Evolutionary conservation across 2,888 invertebrate genomes (phyloP).

Genomic region (Stratiomys singularior): DNA sequence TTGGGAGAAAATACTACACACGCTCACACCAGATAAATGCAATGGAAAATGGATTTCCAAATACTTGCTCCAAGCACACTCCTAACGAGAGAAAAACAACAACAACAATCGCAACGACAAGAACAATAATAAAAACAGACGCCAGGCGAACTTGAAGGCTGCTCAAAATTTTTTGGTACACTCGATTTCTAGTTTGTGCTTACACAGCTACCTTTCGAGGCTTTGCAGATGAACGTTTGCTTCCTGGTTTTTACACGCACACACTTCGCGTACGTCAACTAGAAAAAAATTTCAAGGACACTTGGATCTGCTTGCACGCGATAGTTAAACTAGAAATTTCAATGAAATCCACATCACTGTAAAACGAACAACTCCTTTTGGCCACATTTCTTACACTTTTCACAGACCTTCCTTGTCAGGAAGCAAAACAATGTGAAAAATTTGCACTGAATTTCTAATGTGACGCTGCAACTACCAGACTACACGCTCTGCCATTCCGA

Average conservation of each 20-base stretch:
- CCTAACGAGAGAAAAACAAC: background rate
- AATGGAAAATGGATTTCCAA: background rate
- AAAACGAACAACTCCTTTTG: no score
- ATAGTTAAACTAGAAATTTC: no score
- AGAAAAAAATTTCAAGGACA: constrained; percentile 16
- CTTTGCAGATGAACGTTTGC: background rate
- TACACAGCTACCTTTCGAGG: constrained; percentile 2
- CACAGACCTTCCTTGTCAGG: background rate
- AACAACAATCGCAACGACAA: background rate
- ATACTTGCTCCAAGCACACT: constrained; percentile 15
- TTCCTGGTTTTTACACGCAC: background rate
- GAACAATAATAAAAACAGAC: constrained; percentile 28
- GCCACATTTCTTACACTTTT: no score
- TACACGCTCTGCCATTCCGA: constrained; percentile 37
- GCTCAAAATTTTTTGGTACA: background rate
- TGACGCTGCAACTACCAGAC: background rate
- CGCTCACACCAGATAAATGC: background rate
- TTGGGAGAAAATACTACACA: background rate
- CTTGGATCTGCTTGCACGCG: background rate
- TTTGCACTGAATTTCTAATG: constrained; percentile 8
- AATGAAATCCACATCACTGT: no score
- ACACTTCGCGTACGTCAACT: background rate
- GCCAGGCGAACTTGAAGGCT: constrained; percentile 33
- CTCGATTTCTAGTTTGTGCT: background rate
- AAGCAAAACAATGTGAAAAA: constrained; percentile 2